These are phyloP conservation scores for Muscicapa adusta DNA, from an alignment of 2,113 vertebrate species.

Conservation along the genomic window DNA sequence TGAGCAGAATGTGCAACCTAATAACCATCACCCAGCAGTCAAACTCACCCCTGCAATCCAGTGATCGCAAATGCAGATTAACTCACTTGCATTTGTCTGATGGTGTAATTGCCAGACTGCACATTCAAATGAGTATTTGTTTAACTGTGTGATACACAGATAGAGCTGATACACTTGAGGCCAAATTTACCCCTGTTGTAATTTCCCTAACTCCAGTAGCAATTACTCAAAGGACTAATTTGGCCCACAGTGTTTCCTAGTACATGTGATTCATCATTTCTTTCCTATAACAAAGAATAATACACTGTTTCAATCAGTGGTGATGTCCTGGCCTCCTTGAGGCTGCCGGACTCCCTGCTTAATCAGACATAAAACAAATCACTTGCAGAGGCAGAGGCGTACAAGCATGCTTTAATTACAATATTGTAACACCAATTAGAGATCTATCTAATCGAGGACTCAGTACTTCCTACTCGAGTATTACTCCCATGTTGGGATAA, in stretches of 20 bases:
- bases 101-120: conserved; percentile 50
- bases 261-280: conserved; percentile 56
- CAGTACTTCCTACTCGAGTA: conserved; percentile 82
- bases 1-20: background rate
- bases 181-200: conserved; percentile 52
- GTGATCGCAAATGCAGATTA: conserved; percentile 17
- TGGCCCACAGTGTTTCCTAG: conserved; percentile 58
- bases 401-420: conserved; percentile 85
- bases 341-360: conserved; percentile 79
- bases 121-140: conserved; percentile 53
- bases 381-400: conserved; percentile 76
- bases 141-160: conserved; percentile 60
- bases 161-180: conserved; percentile 44
- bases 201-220: conserved; percentile 49
- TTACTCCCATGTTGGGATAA: conserved; percentile 89
- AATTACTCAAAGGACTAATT: conserved; percentile 63
- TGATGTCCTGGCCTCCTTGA: conserved; percentile 71
- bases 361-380: conserved; percentile 86
- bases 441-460: conserved; percentile 85
- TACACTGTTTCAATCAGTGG: conserved; percentile 58
- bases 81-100: conserved; percentile 15
- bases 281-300: conserved; percentile 57
- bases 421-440: conserved; percentile 88
- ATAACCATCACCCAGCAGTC: background rate
- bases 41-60: conserved; percentile 9